These are phyloP conservation scores for Ectobius pallidus DNA, from an alignment of 2,888 invertebrate genomes.

Conservation along the genomic window DNA sequence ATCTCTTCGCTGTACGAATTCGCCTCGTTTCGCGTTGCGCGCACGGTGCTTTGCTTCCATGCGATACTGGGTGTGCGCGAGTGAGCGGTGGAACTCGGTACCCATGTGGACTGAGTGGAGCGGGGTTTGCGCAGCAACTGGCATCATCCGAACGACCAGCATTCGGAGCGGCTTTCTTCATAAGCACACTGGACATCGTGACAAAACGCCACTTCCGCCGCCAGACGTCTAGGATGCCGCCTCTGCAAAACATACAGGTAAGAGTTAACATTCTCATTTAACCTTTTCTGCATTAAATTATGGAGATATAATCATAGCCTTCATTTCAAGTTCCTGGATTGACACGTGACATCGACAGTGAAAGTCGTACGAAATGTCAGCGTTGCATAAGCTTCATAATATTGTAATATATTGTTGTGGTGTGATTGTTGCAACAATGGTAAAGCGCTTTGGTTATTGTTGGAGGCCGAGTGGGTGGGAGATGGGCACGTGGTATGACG, in stretches of 20 bases:
- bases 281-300: too few relatives aligned
- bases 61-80: slow-evolving; percentile 39
- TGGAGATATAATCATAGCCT: too few relatives aligned
- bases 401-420: too few relatives aligned
- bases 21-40: slow-evolving; percentile 4
- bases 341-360: too few relatives aligned
- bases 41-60: not conserved
- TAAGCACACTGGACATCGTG: slow-evolving; percentile 10
- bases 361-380: too few relatives aligned
- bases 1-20: not conserved
- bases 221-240: not conserved
- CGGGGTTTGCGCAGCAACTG: slow-evolving; percentile 29
- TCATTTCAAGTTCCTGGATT: too few relatives aligned
- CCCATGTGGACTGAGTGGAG: slow-evolving; percentile 36
- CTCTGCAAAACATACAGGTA: too few relatives aligned
- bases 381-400: too few relatives aligned
- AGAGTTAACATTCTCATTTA: too few relatives aligned
- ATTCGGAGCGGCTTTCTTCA: not conserved
- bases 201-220: not conserved
- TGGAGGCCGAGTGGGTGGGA: not conserved
- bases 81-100: slow-evolving; percentile 37
- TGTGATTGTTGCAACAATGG: too few relatives aligned
- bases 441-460: not conserved
- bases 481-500: slow-evolving; percentile 16
- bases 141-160: not conserved